Percentiles rank a stretch among this genome's conserved stretches.
Conservation (phyloP, 1,140 invertebrate genomes). For the Apocrypta bakeri region DNA sequence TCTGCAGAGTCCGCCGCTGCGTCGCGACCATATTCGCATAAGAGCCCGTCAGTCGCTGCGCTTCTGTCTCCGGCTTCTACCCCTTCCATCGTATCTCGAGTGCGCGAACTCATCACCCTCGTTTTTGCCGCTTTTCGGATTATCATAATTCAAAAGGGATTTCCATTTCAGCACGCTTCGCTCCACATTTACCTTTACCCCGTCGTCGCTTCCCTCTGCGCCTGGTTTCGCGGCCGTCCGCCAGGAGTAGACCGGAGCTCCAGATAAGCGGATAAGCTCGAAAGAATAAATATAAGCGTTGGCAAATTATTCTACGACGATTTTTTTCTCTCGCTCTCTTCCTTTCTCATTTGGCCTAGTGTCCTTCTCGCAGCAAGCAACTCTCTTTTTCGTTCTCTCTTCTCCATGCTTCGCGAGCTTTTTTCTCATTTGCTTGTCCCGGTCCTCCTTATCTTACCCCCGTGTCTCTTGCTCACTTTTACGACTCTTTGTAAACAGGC, state of each 20-base stretch:
- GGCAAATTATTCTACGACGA: conserved; percentile 46
- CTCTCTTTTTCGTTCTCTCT: neutral
- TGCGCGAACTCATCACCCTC: conserved; percentile 13
- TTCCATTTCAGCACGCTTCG: conserved; percentile 8
- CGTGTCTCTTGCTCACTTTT: neutral
- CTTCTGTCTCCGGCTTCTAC: neutral
- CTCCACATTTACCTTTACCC: conserved; percentile 5
- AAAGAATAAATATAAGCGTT: conserved; percentile 48
- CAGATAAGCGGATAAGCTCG: conserved; percentile 44
- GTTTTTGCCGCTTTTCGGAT: conserved; percentile 46
- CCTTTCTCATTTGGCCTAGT: neutral
- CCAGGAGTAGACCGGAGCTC: conserved; percentile 23
- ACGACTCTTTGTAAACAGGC: neutral
- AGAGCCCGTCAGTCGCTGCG: neutral
- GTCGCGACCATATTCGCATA: neutral
- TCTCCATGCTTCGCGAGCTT: neutral
- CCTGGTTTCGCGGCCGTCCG: neutral
- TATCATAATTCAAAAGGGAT: conserved; percentile 51
- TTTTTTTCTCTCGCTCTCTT: neutral
- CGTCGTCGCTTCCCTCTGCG: neutral
- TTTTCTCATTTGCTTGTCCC: neutral
- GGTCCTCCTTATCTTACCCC: neutral
- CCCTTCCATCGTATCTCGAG: neutral
- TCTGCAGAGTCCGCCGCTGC: too few species aligned
- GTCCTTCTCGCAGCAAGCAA: neutral